phyloP scores from a whole-genome alignment of 1,140 invertebrate species.

The Saccostrea echinata region DNA sequence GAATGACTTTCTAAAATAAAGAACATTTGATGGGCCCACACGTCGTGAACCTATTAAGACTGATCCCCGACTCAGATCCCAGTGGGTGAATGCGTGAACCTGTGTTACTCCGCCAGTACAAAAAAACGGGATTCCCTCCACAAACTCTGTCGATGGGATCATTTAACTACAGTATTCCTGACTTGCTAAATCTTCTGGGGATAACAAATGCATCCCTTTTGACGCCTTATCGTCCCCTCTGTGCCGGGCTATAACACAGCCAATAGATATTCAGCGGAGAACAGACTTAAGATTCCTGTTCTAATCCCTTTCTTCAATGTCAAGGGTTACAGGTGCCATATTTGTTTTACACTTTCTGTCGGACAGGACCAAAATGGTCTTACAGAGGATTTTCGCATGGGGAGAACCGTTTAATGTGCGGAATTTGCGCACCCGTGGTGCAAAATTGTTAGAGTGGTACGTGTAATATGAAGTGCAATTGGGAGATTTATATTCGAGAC shows the following conservation, averaged over 20 bases:
- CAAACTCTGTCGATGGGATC: not conserved
- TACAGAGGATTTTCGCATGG: constrained; percentile 24
- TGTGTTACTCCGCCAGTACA: not conserved
- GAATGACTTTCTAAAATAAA: constrained; percentile 14
- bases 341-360: constrained; percentile 39
- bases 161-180: constrained; percentile 3
- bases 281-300: constrained; percentile 21
- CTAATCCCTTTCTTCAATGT: constrained; percentile 38
- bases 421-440: constrained; percentile 38
- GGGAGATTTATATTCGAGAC: constrained; percentile 22
- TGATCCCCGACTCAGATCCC: not conserved
- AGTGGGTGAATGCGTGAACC: not conserved
- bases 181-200: constrained; percentile 1
- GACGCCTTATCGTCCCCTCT: constrained; percentile 14
- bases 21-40: not conserved
- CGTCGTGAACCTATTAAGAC: not conserved
- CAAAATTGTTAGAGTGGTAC: constrained; percentile 27
- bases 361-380: constrained; percentile 31
- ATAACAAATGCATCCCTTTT: constrained; percentile 8
- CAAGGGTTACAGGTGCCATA: constrained; percentile 28
- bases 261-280: not conserved
- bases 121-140: not conserved
- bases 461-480: constrained; percentile 46
- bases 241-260: not conserved
- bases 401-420: constrained; percentile 22